Conservation (phyloP, 2,888 invertebrate genomes). For the Pyrgus malvae region DNA sequence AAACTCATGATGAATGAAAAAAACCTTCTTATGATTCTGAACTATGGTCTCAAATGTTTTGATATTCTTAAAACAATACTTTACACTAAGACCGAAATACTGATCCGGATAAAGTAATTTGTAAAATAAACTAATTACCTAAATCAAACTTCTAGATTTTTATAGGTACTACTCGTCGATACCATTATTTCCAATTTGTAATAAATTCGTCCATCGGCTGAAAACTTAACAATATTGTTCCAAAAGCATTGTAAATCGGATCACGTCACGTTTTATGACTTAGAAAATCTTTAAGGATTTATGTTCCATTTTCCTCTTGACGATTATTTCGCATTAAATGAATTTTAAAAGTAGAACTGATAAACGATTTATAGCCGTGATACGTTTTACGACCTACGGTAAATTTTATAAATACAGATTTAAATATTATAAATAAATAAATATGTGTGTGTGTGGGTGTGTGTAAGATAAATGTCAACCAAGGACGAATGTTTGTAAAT, state of each 20-base stretch:
- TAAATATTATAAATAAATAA: too few relatives aligned
- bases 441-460: too few relatives aligned
- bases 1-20: too few relatives aligned
- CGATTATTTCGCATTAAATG: constrained; percentile 4
- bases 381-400: neutral
- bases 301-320: constrained; percentile 40
- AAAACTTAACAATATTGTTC: neutral
- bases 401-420: too few relatives aligned
- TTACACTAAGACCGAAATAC: too few relatives aligned
- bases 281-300: constrained; percentile 50
- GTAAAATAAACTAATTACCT: too few relatives aligned
- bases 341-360: neutral
- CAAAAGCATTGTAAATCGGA: constrained; percentile 63
- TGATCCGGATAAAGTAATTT: too few relatives aligned
- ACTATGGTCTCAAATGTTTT: too few relatives aligned
- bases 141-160: neutral
- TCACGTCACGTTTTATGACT: constrained; percentile 63
- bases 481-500: too few relatives aligned
- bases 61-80: too few relatives aligned
- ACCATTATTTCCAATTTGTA: constrained; percentile 72
- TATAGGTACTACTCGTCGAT: constrained; percentile 60
- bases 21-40: too few relatives aligned
- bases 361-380: neutral
- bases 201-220: constrained; percentile 58
- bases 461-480: too few relatives aligned